Evolutionary conservation across 1,140 invertebrate genomes (phyloP).

Genomic region (Chironomus tepperi): DNA sequence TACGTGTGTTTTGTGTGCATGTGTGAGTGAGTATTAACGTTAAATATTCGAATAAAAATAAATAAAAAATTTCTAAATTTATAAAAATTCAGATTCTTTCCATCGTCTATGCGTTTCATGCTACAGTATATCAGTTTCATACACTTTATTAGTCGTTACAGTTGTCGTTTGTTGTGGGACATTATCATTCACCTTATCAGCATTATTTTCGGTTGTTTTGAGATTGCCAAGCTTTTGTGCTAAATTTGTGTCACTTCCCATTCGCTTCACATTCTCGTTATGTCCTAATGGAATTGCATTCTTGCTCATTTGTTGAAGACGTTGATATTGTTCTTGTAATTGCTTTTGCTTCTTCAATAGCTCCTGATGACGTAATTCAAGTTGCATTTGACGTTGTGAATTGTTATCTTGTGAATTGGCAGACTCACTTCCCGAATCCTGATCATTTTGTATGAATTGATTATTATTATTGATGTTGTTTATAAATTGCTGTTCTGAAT

Average conservation of each 20-base stretch:
- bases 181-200: slow-evolving; percentile 31
- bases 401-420: slow-evolving; percentile 64
- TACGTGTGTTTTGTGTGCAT: neutral
- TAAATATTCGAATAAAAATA: neutral
- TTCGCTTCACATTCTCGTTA: slow-evolving; percentile 66
- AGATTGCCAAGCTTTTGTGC: slow-evolving; percentile 73
- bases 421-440: slow-evolving; percentile 48
- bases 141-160: slow-evolving; percentile 61
- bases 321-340: slow-evolving; percentile 79
- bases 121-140: slow-evolving; percentile 83
- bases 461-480: slow-evolving; percentile 26
- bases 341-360: slow-evolving; percentile 74
- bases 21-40: neutral
- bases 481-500: slow-evolving; percentile 24
- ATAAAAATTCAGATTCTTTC: slow-evolving; percentile 35
- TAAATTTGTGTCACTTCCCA: slow-evolving; percentile 80
- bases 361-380: slow-evolving; percentile 79
- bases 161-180: slow-evolving; percentile 27
- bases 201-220: slow-evolving; percentile 53
- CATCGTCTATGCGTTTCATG: slow-evolving; percentile 37
- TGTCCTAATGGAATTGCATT: slow-evolving; percentile 53
- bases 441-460: neutral
- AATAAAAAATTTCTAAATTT: neutral
- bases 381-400: slow-evolving; percentile 55
- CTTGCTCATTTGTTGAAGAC: slow-evolving; percentile 74